Conservation (phyloP, 2,888 invertebrate species). For the Conops quadrifasciatus region DNA sequence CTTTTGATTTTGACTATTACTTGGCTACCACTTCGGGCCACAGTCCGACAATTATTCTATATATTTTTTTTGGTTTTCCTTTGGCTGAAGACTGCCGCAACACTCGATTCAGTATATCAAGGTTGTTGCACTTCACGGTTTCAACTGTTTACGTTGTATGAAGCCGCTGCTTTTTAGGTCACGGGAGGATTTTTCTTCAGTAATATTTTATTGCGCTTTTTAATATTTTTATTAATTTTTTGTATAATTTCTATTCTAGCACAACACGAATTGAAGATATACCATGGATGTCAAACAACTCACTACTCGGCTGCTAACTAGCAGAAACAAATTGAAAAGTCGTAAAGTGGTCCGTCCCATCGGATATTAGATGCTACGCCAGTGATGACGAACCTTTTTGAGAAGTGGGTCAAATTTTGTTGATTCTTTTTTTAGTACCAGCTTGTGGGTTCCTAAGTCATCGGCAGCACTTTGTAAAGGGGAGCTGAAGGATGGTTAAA, state of each 20-base stretch:
- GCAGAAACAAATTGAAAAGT: too few relatives aligned
- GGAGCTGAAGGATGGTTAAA: too few relatives aligned
- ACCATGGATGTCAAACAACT: background rate
- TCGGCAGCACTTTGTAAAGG: too few relatives aligned
- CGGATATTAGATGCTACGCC: too few relatives aligned
- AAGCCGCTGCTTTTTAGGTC: background rate
- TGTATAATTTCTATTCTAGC: background rate
- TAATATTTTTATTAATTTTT: background rate
- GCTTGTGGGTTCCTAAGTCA: too few relatives aligned
- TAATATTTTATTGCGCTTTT: background rate
- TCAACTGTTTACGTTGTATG: constrained; percentile 11
- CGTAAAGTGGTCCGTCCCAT: too few relatives aligned
- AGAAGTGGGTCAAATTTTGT: too few relatives aligned
- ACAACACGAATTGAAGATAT: background rate
- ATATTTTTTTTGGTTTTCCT: background rate
- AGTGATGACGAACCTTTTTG: too few relatives aligned
- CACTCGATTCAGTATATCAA: background rate
- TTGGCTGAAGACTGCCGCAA: background rate
- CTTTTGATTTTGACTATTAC: background rate
- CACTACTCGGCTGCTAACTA: too few relatives aligned
- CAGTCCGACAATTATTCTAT: background rate
- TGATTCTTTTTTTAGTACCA: too few relatives aligned
- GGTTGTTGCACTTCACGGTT: constrained; percentile 23
- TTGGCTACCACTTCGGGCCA: background rate
- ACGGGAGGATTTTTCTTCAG: background rate